These are phyloP conservation scores for Drosophila suzukii DNA, from an alignment of 1,140 invertebrate species.

Conservation along the genomic window DNA sequence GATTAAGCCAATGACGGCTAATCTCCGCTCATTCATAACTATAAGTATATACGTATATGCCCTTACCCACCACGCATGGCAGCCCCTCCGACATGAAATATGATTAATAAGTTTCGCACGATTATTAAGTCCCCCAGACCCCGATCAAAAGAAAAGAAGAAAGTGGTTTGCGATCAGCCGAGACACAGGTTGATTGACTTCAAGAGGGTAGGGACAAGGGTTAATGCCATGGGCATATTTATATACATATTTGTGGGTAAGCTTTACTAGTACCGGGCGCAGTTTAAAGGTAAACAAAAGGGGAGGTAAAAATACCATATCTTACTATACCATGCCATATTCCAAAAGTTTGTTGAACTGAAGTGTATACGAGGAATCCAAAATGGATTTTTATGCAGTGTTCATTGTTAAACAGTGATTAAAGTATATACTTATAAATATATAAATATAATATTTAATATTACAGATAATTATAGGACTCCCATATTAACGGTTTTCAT, in stretches of 20 bases:
- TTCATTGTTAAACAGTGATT: too few relatives aligned
- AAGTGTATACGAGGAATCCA: background rate
- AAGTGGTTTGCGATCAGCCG: slow-evolving; percentile 51
- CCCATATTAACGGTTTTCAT: too few relatives aligned
- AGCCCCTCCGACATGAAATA: slow-evolving; percentile 45
- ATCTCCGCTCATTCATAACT: slow-evolving; percentile 72
- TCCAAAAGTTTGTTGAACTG: background rate
- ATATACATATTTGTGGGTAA: background rate
- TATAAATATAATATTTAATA: background rate
- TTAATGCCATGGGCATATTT: slow-evolving; percentile 7
- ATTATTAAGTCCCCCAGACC: slow-evolving; percentile 59
- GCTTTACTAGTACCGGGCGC: background rate
- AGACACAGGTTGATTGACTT: slow-evolving; percentile 62
- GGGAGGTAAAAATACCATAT: background rate
- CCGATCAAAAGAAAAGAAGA: slow-evolving; percentile 37
- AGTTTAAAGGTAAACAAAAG: background rate
- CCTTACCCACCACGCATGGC: slow-evolving; percentile 10
- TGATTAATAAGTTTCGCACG: slow-evolving; percentile 81
- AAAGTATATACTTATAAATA: too few relatives aligned
- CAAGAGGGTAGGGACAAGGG: slow-evolving; percentile 18
- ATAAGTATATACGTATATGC: slow-evolving; percentile 28
- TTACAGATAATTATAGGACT: background rate
- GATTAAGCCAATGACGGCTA: slow-evolving; percentile 71
- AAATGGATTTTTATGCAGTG: background rate
- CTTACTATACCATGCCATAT: background rate